Evolutionary conservation across 2,113 vertebrate genomes (phyloP).

Genomic region (Mesoclemmys tuberculata): DNA sequence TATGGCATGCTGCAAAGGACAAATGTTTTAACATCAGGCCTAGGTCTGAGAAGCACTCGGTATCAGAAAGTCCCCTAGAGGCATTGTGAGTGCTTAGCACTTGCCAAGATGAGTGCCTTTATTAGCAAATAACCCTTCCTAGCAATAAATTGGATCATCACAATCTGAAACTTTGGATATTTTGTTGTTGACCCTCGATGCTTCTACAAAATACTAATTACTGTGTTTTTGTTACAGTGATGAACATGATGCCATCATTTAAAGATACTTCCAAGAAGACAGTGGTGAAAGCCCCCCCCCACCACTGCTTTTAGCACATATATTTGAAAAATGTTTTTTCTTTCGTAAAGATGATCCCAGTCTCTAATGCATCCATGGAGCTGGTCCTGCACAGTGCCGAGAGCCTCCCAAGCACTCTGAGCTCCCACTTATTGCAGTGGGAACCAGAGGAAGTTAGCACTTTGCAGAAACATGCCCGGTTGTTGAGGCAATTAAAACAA

Average conservation of each 20-base stretch:
- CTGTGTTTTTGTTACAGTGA: conserved; percentile 75
- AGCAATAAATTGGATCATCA: not conserved
- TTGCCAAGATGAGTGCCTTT: not conserved
- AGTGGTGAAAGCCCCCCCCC: not conserved
- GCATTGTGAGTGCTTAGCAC: not conserved
- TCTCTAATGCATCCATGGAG: not conserved
- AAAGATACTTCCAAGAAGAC: conserved; percentile 52
- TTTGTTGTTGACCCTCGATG: not conserved
- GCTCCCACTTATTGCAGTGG: not conserved
- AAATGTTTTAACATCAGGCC: not conserved
- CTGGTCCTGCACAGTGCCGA: not conserved
- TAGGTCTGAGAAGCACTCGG: not conserved
- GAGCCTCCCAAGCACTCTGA: not conserved
- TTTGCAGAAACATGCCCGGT: not conserved
- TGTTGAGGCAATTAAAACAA: not conserved
- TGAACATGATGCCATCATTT: conserved; percentile 85
- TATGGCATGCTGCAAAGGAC: not conserved
- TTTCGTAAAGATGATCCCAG: conserved; percentile 18
- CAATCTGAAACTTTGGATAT: not conserved
- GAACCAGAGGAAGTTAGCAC: not conserved
- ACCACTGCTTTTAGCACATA: not conserved
- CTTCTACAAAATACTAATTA: not conserved
- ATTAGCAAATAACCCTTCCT: not conserved
- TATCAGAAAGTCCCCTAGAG: not conserved
- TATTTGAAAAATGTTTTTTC: conserved; percentile 26